Evolutionary conservation across 2,113 vertebrate genomes (phyloP).

Genomic region (Zosterops pallidus): DNA sequence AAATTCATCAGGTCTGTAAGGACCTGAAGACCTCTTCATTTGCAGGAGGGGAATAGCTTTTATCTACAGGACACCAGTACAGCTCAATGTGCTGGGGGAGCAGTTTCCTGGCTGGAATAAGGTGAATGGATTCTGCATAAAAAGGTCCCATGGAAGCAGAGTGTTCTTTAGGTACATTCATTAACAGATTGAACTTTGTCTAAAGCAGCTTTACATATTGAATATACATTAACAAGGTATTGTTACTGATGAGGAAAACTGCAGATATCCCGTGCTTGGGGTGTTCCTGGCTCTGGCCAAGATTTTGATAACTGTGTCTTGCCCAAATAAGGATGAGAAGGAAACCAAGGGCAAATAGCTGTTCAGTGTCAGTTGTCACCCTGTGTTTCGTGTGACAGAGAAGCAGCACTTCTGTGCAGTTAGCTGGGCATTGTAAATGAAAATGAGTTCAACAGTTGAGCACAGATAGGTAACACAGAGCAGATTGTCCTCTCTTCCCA

Average conservation of each 20-base stretch:
- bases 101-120: not conserved
- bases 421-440: not conserved
- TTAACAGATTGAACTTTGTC: not conserved
- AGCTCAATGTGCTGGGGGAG: not conserved
- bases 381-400: not conserved
- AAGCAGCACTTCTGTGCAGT: not conserved
- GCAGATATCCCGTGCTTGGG: not conserved
- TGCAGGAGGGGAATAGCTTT: not conserved
- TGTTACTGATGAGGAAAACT: not conserved
- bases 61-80: not conserved
- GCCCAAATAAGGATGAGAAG: not conserved
- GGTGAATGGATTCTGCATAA: not conserved
- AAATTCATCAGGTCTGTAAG: not conserved
- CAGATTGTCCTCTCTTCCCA: not conserved
- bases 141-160: not conserved
- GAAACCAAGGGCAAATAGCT: not conserved
- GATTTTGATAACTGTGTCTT: not conserved
- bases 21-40: not conserved
- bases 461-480: not conserved
- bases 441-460: not conserved
- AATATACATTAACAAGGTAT: not conserved
- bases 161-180: not conserved
- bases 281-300: not conserved
- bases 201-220: conserved; percentile 23
- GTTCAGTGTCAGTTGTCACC: not conserved